Conservation (phyloP, 2,113 vertebrate species). For the Okapia johnstoni region DNA sequence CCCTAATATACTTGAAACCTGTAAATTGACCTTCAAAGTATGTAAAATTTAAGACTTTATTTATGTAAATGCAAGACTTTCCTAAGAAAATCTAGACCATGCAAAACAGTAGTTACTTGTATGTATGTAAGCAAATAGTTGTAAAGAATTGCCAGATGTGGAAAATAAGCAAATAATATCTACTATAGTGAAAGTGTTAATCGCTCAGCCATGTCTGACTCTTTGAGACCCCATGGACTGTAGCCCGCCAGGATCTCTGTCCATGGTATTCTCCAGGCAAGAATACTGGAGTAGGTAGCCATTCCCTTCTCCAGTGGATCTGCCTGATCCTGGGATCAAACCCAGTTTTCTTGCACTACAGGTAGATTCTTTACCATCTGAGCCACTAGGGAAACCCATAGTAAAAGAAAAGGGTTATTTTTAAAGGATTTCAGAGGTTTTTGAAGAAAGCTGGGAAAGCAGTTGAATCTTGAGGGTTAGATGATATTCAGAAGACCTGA, state of each 20-base stretch:
- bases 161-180: constrained; percentile 13
- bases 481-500: not conserved
- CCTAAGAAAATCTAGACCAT: not conserved
- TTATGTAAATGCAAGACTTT: not conserved
- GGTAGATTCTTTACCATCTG: not conserved
- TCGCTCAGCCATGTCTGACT: not conserved
- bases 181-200: not conserved
- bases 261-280: not conserved
- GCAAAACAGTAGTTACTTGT: not conserved
- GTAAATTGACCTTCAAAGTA: not conserved
- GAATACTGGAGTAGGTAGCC: not conserved
- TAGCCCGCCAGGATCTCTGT: not conserved
- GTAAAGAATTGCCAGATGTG: not conserved
- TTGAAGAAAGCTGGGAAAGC: not conserved
- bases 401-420: not conserved
- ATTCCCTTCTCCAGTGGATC: not conserved
- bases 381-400: not conserved
- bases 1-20: not conserved
- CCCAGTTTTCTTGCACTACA: not conserved
- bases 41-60: not conserved
- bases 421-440: not conserved
- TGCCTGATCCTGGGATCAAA: not conserved
- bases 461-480: not conserved
- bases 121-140: not conserved
- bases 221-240: not conserved